Conservation (phyloP, 2,888 invertebrate species). For the Sarcophaga subvicina region DNA sequence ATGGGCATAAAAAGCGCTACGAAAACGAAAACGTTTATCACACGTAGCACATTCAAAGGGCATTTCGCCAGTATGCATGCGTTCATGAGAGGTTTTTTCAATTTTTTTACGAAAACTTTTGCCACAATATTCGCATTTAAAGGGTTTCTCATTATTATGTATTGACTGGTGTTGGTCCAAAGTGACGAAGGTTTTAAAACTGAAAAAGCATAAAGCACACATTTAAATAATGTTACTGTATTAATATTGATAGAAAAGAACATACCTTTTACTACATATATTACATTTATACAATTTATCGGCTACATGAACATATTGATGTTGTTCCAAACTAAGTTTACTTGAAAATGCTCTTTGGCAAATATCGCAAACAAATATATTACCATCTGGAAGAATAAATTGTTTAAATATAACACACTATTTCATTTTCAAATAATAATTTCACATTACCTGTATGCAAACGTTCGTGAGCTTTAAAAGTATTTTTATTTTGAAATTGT, state of each 20-base stretch:
- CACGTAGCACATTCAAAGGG: conserved; percentile 90
- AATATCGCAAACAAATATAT: conserved; percentile 81
- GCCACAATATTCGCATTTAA: conserved; percentile 85
- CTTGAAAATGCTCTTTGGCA: conserved; percentile 83
- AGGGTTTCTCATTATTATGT: conserved; percentile 85
- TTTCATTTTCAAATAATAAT: neutral
- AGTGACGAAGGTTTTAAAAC: conserved; percentile 74
- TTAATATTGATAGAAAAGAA: neutral
- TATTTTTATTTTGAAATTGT: conserved; percentile 55
- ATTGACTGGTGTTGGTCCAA: conserved; percentile 83
- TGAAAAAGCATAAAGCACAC: conserved; percentile 53
- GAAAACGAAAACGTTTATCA: conserved; percentile 89
- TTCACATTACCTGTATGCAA: conserved; percentile 72
- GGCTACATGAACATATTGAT: conserved; percentile 82
- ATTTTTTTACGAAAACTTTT: conserved; percentile 86
- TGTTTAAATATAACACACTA: neutral
- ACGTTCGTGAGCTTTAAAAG: conserved; percentile 71
- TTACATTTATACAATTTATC: conserved; percentile 82
- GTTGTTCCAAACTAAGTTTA: conserved; percentile 82
- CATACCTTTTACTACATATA: conserved; percentile 79
- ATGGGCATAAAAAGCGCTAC: conserved; percentile 89
- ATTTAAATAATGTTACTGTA: neutral
- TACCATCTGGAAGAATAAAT: conserved; percentile 65
- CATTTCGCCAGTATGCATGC: conserved; percentile 90
- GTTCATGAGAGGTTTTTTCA: conserved; percentile 88